Evolutionary conservation across 2,797 vertebrate genomes (phyloP).

Genomic region (Xiphophorus birchmanni): DNA sequence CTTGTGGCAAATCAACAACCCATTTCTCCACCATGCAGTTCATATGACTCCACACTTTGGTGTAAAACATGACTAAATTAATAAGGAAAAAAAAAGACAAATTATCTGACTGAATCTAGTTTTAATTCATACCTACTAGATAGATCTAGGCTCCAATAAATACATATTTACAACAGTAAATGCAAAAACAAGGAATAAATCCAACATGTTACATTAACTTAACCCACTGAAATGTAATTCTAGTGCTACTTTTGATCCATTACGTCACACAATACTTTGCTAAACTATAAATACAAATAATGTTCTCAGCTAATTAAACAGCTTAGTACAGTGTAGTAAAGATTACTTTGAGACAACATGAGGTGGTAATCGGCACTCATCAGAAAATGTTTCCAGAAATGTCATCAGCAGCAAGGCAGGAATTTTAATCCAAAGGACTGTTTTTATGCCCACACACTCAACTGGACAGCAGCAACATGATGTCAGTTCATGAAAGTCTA

Average conservation of each 20-base stretch:
- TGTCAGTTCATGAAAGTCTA: neutral
- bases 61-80: neutral
- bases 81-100: neutral
- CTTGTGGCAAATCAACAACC: neutral
- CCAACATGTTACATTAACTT: neutral
- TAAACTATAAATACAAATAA: neutral
- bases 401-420: neutral
- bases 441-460: neutral
- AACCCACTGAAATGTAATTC: neutral
- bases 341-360: neutral
- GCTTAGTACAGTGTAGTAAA: neutral
- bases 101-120: neutral
- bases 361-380: neutral
- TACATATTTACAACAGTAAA: neutral
- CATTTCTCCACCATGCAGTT: neutral
- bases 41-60: neutral
- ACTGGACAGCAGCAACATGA: neutral
- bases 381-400: neutral
- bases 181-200: neutral
- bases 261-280: neutral
- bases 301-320: neutral
- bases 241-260: neutral
- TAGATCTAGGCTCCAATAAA: neutral
- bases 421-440: neutral
- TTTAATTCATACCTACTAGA: neutral